A percentile compares a stretch with the other conserved stretches of the same genome.
Conservation (phyloP, 2,888 invertebrate genomes). For the Hirtodrosophila trivittata region DNA sequence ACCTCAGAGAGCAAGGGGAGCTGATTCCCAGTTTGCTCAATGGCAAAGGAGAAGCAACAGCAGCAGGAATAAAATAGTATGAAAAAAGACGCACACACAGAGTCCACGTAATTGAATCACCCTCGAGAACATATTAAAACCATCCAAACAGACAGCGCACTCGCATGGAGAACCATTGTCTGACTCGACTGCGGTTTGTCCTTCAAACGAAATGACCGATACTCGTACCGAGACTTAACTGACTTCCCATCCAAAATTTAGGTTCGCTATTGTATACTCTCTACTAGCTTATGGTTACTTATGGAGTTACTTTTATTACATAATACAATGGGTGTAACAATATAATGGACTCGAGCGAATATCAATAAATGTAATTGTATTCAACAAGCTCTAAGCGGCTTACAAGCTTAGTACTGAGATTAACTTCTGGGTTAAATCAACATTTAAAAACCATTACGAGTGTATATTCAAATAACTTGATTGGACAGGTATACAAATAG, state of each 20-base stretch:
- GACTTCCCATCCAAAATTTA: constrained; percentile 20
- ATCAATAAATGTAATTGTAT: too few relatives aligned
- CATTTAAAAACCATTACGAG: too few relatives aligned
- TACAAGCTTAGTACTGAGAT: too few relatives aligned
- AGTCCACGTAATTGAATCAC: constrained; percentile 75
- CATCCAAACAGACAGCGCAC: constrained; percentile 50
- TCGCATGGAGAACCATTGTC: constrained; percentile 47
- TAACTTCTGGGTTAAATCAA: too few relatives aligned
- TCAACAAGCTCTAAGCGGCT: too few relatives aligned
- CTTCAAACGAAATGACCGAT: constrained; percentile 73
- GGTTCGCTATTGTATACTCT: constrained; percentile 24
- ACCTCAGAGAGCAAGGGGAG: constrained; percentile 29
- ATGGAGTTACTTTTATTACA: too few relatives aligned
- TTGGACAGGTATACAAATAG: too few relatives aligned
- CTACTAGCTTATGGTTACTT: too few relatives aligned
- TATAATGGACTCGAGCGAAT: too few relatives aligned
- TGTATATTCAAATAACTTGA: too few relatives aligned
- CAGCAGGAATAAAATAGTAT: constrained; percentile 8
- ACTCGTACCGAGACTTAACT: constrained; percentile 46
- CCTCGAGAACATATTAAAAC: constrained; percentile 77
- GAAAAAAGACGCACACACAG: constrained; percentile 53
- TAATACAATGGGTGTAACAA: too few relatives aligned
- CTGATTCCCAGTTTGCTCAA: constrained; percentile 48
- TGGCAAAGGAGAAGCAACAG: constrained; percentile 28
- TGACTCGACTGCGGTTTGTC: constrained; percentile 66